Evolutionary conservation across 2,797 vertebrate species (phyloP), one percentile per base, ranked within the genome.

Genomic region (Sparidentex hasta): DNA sequence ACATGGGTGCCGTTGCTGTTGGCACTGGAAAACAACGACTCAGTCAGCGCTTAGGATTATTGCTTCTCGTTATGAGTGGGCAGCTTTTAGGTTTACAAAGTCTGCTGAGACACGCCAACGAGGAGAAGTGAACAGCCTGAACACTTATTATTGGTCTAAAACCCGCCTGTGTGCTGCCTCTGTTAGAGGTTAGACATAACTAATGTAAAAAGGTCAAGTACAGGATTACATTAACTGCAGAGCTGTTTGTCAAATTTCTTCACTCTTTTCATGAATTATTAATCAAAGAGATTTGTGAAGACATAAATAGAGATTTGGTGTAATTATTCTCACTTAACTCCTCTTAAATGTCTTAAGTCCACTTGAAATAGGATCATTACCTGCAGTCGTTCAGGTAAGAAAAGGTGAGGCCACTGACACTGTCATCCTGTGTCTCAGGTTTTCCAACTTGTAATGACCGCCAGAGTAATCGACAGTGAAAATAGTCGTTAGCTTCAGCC

Each of bases 281-380:
- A 33, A 33, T 33, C 7, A 33, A 33, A 7, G 0, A 33, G 29
- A 33, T 7, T 5, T 33, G 29, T 7, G 3, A 33, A 33, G 29
- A 33, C 29, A 33, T 7, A 33, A 27, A 27, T 27, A 27, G 27
- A 27, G 27, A 27, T 27, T 3, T 27, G 3, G 27, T 33, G 33
- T 33, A 88, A 89, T 91, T 86, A 87, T 71, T 70, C 74, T 64
- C 58, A 57, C 57, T 54, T 84, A 82, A 67, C 72, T 84, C 70
- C 48, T 62, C 52, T 56, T 80, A 88, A 62, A 85, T 82, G 58
- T 51, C 58, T 41, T 75, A 79, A 71, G 72, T 64, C 80, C 65
- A 88, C 69, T 76, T 74, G 27, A 78, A 84, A 84, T 84, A 70
- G 78, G 64, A 67, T 72, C 74, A 84, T 80, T 82, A 81, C 78